Evolutionary conservation across 2,888 invertebrate species (phyloP), one percentile per base, ranked within the genome.

Genomic region (Idaea aversata): DNA sequence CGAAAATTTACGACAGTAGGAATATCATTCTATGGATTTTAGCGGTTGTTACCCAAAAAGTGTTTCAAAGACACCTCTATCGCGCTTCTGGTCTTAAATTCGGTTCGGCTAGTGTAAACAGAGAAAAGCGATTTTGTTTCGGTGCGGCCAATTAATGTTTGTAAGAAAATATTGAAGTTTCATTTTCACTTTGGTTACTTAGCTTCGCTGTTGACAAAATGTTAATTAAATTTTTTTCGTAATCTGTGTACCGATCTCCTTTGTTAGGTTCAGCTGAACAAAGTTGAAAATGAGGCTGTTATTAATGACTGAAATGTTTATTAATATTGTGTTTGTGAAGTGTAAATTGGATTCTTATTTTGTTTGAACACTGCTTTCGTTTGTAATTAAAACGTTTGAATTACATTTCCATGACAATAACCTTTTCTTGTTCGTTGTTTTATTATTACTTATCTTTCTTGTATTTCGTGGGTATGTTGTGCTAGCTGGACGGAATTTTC

Each of bases 121-220:
- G 72, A 66, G 73, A 70, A 62, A 72, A 81, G 78, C 73, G 73
- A 81, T 81, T 81, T 82, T 78, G 73, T 78, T 78, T 76, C 72
- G 74, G 70, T 71, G 73, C 72, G 65, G 77, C 72, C 77, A 84
- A 85, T 86, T 85, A 84, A 75, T 87, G 86, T 88, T 89, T 85
- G 82, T 72, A 72, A 72, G 75, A 75, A 78, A 81, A 82, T 85
- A 85, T 86, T 82, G 81, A 79, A 85, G 80, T 83, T 85, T 82
- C 81, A 86, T 84, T 47, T 84, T 78, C 69, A 72, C 70, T 79
- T 75, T 75, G 73, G 72, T 77, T 78, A 77, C 73, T 75, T 62
- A 65, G 70, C 70, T 67, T 68, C 65, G 63, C 15, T 73, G 73
- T 72, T 72, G 73, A 72, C 73, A 69, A 63, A 67, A 47, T 47